These are phyloP conservation scores for Drosophila repleta DNA, from an alignment of 1,140 invertebrate species.

Conservation along the genomic window DNA sequence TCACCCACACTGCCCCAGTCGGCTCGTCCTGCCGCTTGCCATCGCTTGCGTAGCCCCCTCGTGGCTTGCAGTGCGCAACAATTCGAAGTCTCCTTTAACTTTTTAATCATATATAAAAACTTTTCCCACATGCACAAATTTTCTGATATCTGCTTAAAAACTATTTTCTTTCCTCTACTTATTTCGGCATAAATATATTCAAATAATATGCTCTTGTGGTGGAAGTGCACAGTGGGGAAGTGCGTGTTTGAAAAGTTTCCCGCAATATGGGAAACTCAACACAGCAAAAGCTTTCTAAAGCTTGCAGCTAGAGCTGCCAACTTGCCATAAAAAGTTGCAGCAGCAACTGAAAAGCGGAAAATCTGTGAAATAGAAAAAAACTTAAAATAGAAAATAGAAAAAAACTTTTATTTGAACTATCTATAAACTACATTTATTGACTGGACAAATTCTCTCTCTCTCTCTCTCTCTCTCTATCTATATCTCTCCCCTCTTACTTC, in stretches of 20 bases:
- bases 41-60: not conserved
- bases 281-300: not conserved
- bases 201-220: not conserved
- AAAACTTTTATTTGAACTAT: constrained; percentile 50
- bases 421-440: constrained; percentile 12
- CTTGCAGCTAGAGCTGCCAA: constrained; percentile 27
- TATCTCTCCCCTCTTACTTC: constrained; percentile 21
- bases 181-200: not conserved
- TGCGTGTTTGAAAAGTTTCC: constrained; percentile 13
- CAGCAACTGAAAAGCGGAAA: not conserved
- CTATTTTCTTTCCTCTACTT: constrained; percentile 1
- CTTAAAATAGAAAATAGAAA: no score
- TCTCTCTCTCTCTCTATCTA: not conserved
- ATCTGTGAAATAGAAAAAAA: no score
- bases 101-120: not conserved
- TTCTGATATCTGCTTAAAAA: not conserved
- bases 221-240: not conserved
- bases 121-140: not conserved
- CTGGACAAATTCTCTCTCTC: not conserved
- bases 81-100: not conserved
- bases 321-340: constrained; percentile 10
- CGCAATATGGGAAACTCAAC: constrained; percentile 22
- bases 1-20: not conserved
- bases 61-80: constrained; percentile 4
- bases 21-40: not conserved